Conservation (phyloP, 2,888 invertebrate genomes). For the Harpalus rufipes region DNA sequence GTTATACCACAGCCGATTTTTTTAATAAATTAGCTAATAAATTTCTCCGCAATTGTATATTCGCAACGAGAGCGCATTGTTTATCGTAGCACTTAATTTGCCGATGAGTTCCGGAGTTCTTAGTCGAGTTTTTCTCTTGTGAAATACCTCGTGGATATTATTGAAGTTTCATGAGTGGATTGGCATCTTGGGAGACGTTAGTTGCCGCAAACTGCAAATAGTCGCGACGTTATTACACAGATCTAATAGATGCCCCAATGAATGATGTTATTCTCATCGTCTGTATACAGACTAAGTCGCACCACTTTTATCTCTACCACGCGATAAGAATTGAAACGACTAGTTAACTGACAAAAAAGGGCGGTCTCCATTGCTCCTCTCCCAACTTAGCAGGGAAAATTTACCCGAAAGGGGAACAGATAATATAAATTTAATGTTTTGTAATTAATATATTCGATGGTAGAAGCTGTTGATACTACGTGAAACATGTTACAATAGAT, state of each 20-base stretch:
- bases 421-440: no score
- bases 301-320: conserved; percentile 64
- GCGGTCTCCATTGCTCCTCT: background rate
- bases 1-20: no score
- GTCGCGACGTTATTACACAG: conserved; percentile 66
- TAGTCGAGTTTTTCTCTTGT: background rate
- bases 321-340: conserved; percentile 60
- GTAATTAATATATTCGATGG: no score
- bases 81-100: background rate
- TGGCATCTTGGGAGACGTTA: conserved; percentile 62
- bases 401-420: no score
- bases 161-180: conserved; percentile 66
- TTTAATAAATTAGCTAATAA: no score
- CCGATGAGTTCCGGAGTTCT: background rate
- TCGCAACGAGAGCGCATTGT: no score
- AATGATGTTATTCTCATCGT: conserved; percentile 67
- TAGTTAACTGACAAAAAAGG: conserved; percentile 23
- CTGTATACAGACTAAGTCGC: conserved; percentile 62
- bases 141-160: conserved; percentile 51
- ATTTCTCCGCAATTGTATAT: no score
- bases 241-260: conserved; percentile 66
- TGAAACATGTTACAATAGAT: no score
- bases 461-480: no score
- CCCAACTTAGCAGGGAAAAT: background rate
- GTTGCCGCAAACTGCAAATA: conserved; percentile 66